Evolutionary conservation across 2,888 invertebrate species (phyloP).

Genomic region (Thysanoteuthis rhombus): DNA sequence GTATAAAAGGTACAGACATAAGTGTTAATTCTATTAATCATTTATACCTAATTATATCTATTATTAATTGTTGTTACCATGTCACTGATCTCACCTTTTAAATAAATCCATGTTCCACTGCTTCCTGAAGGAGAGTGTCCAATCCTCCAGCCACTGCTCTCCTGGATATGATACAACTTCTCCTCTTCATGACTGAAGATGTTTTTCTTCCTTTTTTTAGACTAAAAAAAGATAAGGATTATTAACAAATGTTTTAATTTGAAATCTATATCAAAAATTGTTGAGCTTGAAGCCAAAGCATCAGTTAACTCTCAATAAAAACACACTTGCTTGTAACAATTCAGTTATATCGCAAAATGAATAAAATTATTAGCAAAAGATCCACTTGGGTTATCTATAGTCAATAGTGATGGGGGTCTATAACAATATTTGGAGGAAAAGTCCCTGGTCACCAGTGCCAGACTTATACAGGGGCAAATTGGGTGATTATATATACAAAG

Average conservation of each 20-base stretch:
- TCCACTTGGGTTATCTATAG: no score
- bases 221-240: neutral
- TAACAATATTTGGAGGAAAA: no score
- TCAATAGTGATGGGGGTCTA: no score
- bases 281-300: neutral
- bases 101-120: neutral
- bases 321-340: no score
- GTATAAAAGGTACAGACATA: no score
- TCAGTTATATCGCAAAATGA: no score
- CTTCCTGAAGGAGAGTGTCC: neutral
- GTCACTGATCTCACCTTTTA: neutral
- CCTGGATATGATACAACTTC: neutral
- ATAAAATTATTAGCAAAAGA: no score
- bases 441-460: no score
- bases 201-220: neutral
- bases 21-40: neutral
- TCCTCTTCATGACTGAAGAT: neutral
- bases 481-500: no score
- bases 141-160: neutral
- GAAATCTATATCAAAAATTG: neutral
- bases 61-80: neutral
- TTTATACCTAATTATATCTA: no score
- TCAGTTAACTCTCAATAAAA: no score
- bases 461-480: no score
- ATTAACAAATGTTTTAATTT: neutral